Evolutionary conservation across 2,797 vertebrate species (phyloP), one percentile per base, ranked within the genome.

Genomic region (Ctenopoma kingsleyae): DNA sequence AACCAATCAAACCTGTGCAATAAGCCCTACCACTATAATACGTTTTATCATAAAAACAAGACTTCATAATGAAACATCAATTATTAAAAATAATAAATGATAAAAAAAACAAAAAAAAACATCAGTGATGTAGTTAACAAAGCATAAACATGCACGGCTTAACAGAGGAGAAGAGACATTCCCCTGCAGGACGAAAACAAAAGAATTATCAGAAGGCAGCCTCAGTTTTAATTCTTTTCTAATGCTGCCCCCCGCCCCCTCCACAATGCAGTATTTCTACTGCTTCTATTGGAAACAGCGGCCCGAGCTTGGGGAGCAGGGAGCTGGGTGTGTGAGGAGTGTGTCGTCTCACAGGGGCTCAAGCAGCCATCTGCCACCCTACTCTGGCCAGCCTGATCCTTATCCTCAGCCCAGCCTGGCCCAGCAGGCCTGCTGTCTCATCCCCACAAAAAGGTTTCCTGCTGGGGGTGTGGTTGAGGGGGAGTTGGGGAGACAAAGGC

Each of bases 331-430:
- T 83, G 81, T 76, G 55, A 12, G 84, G 82, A 85, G 86, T 88
- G 87, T 90, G 89, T 89, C 76, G 79, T 85, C 89, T 86, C 87
- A 89, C 80, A 86, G 91, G 93, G 92, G 88, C 92, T 95, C 95
- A 92, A 91, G 91, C 86, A 88, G 95, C 96, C 96, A 98, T 98
- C 96, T 98, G 96, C 95, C 94, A 88, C 90, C 80, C 74, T 89
- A 85, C 84, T 93, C 92, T 89, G 93, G 94, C 93, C 95, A 94
- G 95, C 89, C 86, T 90, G 90, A 92, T 88, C 87, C 86, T 91
- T 77, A 90, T 90, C 82, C 84, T 52, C 60, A 65, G 80, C 63
- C 89, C 85, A 84, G 80, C 67, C 83, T 6, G 68, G 86, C 83
- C 87, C 88, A 87, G 87, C 87, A 82, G 88, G 87, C 86, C 82